Conservation (phyloP, 1,140 invertebrate species). For the Marisa cornuarietis region DNA sequence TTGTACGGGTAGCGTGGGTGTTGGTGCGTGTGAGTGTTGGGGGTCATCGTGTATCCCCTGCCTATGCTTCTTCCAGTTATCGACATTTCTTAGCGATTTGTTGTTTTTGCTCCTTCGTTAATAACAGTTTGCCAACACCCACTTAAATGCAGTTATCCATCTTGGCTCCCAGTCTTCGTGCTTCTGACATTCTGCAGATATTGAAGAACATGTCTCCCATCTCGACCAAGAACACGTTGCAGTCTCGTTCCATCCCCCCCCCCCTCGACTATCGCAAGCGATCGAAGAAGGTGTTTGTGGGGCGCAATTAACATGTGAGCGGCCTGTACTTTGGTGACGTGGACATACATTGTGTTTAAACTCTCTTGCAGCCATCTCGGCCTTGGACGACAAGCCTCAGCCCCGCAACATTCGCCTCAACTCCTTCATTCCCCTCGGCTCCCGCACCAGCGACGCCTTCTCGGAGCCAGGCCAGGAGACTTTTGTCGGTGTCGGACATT, state of each 20-base stretch:
- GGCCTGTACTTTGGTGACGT: neutral
- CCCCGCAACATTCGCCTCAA: constrained; percentile 39
- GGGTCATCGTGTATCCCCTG: neutral
- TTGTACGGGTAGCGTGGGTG: neutral
- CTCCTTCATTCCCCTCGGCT: constrained; percentile 42
- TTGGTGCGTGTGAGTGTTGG: neutral
- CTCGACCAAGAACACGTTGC: neutral
- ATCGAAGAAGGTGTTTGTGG: neutral
- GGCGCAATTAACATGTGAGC: neutral
- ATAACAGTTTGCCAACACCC: neutral
- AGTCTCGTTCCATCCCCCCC: too few species aligned
- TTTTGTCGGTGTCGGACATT: constrained; percentile 47
- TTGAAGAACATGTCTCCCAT: neutral
- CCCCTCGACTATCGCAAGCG: too few species aligned
- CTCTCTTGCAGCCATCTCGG: constrained; percentile 35
- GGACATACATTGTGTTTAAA: neutral
- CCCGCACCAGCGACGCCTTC: constrained; percentile 28
- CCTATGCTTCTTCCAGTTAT: neutral
- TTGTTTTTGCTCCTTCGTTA: neutral
- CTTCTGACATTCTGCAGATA: neutral
- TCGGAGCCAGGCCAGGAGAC: constrained; percentile 38
- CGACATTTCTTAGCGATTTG: neutral
- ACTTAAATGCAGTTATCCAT: too few species aligned
- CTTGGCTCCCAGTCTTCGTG: too few species aligned
- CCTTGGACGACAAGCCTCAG: constrained; percentile 27